Base-by-base conservation (phyloP, 1,140 invertebrate genomes). In the Zaprionus kolodkinae region DNA sequence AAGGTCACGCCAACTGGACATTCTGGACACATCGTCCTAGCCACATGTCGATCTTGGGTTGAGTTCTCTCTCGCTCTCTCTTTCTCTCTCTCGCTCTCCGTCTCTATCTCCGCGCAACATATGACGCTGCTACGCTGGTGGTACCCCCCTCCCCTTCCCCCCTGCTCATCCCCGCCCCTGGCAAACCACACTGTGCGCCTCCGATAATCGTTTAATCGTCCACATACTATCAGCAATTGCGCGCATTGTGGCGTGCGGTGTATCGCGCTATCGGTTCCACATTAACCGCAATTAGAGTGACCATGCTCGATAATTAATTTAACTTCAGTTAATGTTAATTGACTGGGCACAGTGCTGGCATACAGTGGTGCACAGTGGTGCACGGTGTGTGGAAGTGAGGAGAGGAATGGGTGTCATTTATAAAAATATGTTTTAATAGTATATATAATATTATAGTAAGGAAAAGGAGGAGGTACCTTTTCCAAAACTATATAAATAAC, bases 241-340 rank as follows among this genome's bases (percentile, higher is more conserved):
- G 76, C 60, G 67, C 78, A 81, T 85, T 80, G 77, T 70, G 36
- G 48, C n/a, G 21, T 40, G 33, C 21, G 21, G 21, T 52, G 27
- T 52, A 33, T 55, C 40, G 11, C 21, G 66, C 52, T 85, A 85
- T 85, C 76, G 82, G 78, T 81, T 85, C 75, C 79, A 86, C 82
- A 87, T 86, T 86, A 86, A 82, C 55, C 72, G 69, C 83, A 86
- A 86, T 86, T 86, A 86, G 83, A 78, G 65, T 72, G 61, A 78
- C 70, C 74, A 79, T 85, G 73, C 59, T 17, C 66, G 76, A 66
- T 79, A 86, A 86, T 86, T 86, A 86, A 87, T 86, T 86, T 82
- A 81, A 87, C 79, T 86, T 79, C 83, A 76, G 61, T 86, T 85
- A 86, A 85, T 86, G 80, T 76, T 72, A 83, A 79, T 82, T 82